These are phyloP conservation scores for Brachionichthys hirsutus DNA, from an alignment of 2,113 vertebrate genomes.

Conservation along the genomic window DNA sequence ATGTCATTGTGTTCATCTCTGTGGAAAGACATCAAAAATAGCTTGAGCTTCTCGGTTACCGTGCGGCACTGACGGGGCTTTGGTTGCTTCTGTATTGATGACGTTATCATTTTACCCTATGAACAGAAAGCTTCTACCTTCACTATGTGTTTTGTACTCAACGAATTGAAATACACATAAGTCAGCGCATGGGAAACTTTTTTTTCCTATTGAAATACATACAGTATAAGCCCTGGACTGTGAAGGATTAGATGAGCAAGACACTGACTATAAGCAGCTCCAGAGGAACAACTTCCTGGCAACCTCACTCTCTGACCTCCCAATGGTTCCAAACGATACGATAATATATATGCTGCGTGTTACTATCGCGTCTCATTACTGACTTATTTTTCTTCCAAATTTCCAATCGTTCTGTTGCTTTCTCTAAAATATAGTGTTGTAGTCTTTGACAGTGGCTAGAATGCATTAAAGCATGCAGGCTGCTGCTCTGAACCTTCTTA, in stretches of 20 bases:
- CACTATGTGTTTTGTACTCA: background rate
- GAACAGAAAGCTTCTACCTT: background rate
- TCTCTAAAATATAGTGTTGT: no score
- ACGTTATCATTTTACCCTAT: background rate
- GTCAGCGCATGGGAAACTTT: no score
- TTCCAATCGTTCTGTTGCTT: no score
- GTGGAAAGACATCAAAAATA: slow-evolving; percentile 41
- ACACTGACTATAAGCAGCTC: slow-evolving; percentile 1
- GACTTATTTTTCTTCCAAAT: slow-evolving; percentile 3
- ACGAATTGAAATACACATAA: no score
- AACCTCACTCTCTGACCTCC: slow-evolving; percentile 11
- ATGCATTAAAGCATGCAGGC: slow-evolving; percentile 54
- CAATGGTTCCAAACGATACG: slow-evolving; percentile 13
- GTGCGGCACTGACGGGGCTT: slow-evolving; percentile 21
- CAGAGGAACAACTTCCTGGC: slow-evolving; percentile 5
- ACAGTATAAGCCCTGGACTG: background rate
- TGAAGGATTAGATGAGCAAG: background rate
- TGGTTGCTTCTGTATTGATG: slow-evolving; percentile 9
- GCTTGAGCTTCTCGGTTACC: slow-evolving; percentile 11
- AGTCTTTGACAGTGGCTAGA: slow-evolving; percentile 6
- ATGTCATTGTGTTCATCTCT: slow-evolving; percentile 97
- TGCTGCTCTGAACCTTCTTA: slow-evolving; percentile 59
- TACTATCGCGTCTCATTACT: slow-evolving; percentile 26
- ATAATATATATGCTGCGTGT: slow-evolving; percentile 1
- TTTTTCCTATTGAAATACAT: no score